Evolutionary conservation across 2,888 invertebrate genomes (phyloP).

Genomic region (Rhynchonema sp.): DNA sequence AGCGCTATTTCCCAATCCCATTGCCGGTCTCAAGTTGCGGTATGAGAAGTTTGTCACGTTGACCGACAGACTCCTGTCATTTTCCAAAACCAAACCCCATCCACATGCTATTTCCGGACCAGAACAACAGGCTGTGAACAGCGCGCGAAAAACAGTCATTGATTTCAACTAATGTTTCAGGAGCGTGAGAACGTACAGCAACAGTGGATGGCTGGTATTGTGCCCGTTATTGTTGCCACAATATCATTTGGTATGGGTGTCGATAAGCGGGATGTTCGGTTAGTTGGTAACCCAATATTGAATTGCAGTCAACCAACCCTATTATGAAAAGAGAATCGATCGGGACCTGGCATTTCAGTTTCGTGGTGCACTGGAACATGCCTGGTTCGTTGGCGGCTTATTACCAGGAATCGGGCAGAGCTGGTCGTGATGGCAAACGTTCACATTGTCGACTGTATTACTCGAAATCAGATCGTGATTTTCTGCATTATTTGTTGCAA

Average conservation of each 20-base stretch:
- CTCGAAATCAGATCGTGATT: slow-evolving; percentile 54
- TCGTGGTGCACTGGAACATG: slow-evolving; percentile 88
- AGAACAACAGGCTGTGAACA: no score
- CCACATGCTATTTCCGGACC: no score
- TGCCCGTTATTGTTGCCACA: slow-evolving; percentile 79
- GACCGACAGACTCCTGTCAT: slow-evolving; percentile 27
- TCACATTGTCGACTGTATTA: slow-evolving; percentile 83
- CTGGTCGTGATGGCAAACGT: slow-evolving; percentile 75
- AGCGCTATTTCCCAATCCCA: no score
- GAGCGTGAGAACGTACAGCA: slow-evolving; percentile 62
- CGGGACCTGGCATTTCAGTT: slow-evolving; percentile 46
- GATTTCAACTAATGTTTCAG: neutral
- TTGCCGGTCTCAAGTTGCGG: no score
- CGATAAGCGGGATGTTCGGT: slow-evolving; percentile 77
- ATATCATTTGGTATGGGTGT: slow-evolving; percentile 99
- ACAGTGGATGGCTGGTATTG: slow-evolving; percentile 71
- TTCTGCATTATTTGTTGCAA: slow-evolving; percentile 56
- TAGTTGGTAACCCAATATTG: no score
- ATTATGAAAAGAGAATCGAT: no score
- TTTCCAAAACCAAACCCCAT: slow-evolving; percentile 2
- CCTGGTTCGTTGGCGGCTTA: slow-evolving; percentile 85
- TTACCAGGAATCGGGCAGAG: slow-evolving; percentile 84
- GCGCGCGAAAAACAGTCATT: no score
- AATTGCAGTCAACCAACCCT: no score
- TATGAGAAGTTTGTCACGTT: no score